These are phyloP conservation scores for Merluccius polli DNA, from an alignment of 2,797 vertebrate genomes.

Conservation along the genomic window DNA sequence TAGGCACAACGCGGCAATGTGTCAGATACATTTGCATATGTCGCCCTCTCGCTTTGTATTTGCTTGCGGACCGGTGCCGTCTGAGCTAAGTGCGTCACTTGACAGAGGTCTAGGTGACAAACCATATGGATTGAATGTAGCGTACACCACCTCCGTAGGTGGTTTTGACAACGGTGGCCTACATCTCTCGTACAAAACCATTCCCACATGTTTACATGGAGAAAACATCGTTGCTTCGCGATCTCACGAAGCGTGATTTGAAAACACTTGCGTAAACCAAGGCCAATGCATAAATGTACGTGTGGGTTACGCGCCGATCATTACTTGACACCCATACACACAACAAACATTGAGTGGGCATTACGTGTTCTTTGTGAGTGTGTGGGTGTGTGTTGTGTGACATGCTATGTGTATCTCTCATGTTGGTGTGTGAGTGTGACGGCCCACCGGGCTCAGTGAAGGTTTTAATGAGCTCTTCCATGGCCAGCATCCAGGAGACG, in stretches of 20 bases:
- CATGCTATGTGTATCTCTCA: neutral
- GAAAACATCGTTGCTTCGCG: neutral
- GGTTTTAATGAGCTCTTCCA: conserved; percentile 86
- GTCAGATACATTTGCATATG: neutral
- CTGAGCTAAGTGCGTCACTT: no score
- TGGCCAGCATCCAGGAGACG: conserved; percentile 83
- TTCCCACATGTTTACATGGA: neutral
- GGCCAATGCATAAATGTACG: neutral
- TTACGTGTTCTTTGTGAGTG: neutral
- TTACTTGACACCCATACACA: neutral
- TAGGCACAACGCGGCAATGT: neutral
- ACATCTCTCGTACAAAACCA: neutral
- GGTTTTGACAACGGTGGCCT: neutral
- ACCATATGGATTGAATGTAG: no score
- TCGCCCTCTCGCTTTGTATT: neutral
- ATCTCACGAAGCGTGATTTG: neutral
- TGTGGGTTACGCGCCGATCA: neutral
- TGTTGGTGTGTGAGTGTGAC: neutral
- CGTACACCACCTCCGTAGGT: neutral
- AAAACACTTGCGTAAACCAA: neutral
- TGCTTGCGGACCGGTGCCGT: no score
- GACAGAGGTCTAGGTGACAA: no score
- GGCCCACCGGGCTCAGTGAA: conserved; percentile 72
- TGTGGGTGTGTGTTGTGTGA: neutral
- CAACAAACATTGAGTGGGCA: neutral